These are phyloP conservation scores for Gonocerus acuteangulatus DNA, from an alignment of 2,888 invertebrate genomes.

Conservation along the genomic window DNA sequence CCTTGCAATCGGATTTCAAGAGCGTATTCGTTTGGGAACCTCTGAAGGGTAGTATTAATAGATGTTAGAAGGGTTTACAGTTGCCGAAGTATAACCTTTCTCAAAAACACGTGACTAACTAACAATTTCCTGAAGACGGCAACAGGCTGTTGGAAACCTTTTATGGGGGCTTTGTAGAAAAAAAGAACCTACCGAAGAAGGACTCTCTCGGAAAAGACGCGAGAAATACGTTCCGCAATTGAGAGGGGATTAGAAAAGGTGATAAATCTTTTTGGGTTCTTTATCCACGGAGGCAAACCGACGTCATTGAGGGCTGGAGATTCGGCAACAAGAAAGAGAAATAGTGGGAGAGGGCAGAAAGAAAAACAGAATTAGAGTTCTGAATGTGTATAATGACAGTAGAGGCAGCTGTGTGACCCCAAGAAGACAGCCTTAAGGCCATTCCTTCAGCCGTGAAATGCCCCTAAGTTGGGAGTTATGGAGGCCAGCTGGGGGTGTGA, in stretches of 20 bases:
- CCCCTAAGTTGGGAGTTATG: constrained; percentile 1
- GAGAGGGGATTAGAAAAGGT: not conserved
- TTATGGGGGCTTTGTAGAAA: too few species aligned
- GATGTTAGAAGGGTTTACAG: too few species aligned
- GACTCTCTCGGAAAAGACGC: not conserved
- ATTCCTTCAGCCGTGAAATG: not conserved
- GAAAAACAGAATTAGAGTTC: not conserved
- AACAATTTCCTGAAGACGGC: too few species aligned
- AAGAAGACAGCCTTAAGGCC: not conserved
- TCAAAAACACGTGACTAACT: too few species aligned
- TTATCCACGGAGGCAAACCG: not conserved
- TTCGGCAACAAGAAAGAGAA: not conserved
- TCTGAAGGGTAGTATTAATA: too few species aligned
- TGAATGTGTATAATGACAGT: not conserved
- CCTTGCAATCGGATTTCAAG: too few species aligned
- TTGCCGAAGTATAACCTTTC: too few species aligned
- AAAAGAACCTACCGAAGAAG: too few species aligned
- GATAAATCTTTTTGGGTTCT: not conserved
- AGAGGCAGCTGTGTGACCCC: not conserved
- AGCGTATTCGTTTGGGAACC: too few species aligned
- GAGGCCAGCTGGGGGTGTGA: not conserved
- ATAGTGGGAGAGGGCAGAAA: not conserved
- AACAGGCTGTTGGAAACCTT: too few species aligned
- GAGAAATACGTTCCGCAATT: not conserved
- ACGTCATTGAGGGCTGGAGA: not conserved